Evolutionary conservation across 2,888 invertebrate genomes (phyloP), one percentile per base, ranked within the genome.

Genomic region (Zootermopsis nevadensis): DNA sequence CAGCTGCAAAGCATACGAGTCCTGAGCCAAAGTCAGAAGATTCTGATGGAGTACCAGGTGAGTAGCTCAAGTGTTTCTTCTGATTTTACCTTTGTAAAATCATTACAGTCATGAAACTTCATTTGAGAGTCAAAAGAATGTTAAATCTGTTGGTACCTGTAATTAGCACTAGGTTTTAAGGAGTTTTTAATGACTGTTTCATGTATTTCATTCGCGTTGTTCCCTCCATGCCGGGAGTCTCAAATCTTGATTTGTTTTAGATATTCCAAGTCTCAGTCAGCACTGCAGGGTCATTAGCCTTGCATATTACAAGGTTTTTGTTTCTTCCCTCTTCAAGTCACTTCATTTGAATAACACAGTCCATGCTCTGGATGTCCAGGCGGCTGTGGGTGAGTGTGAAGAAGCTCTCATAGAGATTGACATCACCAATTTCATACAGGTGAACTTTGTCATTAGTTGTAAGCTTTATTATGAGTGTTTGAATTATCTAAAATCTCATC

Each of bases 371-470:
- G 95, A 95, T 88, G 92, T 95, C 85, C 93, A 94, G 85, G 91
- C 93, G 15, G 94, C 94, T 38, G 93, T 95, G 86, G 93, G 93
- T 86, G 93, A 94, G 86, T 95, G 95, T 88, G 93, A 94, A 86
- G 94, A 94, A 89, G 91, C 91, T 15, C 88, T 93, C 3, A 89
- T 93, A 79, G 94, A 94, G 88, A 92, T 94, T 85, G 93, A 95
- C 87, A 93, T 95, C 83, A 93, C 94, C 0, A 91, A 93, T 85
- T 95, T 94, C 88, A 89, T 95, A 72, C 91, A 92, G 86, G 89
- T 88, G 85, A 80, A 31, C 6, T 48, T 55, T n/a, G 19, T 19
- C 48, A 48, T 48, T 48, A 15, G 19, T 35, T 38, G 24, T 19
- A 67, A 74, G 22, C 38, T 7, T 10, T 38, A 10, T 38, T 38